Percentiles rank a stretch among this genome's conserved stretches.
Conservation (phyloP, 1,140 invertebrate species). For the Colletes gigas region DNA sequence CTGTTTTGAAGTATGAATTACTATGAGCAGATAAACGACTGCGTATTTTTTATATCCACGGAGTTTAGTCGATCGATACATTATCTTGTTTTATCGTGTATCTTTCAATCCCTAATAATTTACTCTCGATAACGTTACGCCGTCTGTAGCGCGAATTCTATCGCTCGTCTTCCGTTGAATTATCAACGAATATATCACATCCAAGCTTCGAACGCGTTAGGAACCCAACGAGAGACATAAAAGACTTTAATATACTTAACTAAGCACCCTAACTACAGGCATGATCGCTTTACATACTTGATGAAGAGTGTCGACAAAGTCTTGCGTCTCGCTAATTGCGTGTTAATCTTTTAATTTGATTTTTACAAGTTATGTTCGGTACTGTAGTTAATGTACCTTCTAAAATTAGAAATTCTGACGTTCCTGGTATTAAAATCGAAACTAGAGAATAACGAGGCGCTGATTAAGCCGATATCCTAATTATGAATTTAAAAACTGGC, state of each 20-base stretch:
- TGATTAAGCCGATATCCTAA: not conserved
- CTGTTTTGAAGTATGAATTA: too few species aligned
- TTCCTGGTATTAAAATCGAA: too few species aligned
- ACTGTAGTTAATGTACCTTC: too few species aligned
- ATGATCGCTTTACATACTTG: not conserved
- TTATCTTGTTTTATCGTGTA: slow-evolving; percentile 16
- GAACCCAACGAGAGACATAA: too few species aligned
- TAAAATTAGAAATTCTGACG: too few species aligned
- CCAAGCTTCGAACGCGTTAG: too few species aligned
- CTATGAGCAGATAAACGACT: not conserved
- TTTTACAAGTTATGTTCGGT: too few species aligned
- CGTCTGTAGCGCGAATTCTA: not conserved
- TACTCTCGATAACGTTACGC: not conserved
- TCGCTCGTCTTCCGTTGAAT: not conserved
- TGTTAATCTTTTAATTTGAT: too few species aligned
- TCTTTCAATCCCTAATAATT: slow-evolving; percentile 20
- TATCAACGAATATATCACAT: slow-evolving; percentile 4
- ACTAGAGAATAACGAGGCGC: not conserved
- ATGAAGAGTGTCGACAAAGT: not conserved
- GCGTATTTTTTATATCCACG: not conserved
- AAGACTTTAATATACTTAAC: not conserved
- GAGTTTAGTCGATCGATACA: slow-evolving; percentile 6
- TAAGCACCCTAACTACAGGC: not conserved
- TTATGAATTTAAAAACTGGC: not conserved
- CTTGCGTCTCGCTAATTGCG: not conserved